Evolutionary conservation across 2,888 invertebrate species (phyloP).

Genomic region (Amblyteles armatorius): DNA sequence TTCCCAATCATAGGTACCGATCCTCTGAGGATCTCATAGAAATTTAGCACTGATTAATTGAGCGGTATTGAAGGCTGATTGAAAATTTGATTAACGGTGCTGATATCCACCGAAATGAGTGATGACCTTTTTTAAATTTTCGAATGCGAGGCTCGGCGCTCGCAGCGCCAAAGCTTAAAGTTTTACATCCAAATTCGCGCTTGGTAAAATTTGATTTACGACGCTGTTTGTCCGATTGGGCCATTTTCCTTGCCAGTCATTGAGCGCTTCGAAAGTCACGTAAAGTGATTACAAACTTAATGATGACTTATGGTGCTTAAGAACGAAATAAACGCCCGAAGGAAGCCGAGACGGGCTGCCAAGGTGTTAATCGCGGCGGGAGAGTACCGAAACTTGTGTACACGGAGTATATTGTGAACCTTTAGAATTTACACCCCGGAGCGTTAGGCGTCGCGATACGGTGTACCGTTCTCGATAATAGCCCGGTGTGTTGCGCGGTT

Average conservation of each 20-base stretch:
- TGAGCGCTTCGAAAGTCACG: neutral
- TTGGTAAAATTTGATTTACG: too few species aligned
- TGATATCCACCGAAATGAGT: too few species aligned
- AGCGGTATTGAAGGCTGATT: too few species aligned
- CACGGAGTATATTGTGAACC: slow-evolving; percentile 39
- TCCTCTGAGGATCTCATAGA: too few species aligned
- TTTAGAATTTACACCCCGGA: slow-evolving; percentile 51
- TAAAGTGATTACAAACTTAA: neutral
- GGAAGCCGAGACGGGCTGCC: slow-evolving; percentile 13
- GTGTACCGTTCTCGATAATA: slow-evolving; percentile 49
- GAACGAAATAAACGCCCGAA: neutral
- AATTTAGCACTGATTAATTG: too few species aligned
- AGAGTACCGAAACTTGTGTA: slow-evolving; percentile 19
- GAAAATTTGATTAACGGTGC: too few species aligned
- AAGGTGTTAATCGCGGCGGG: slow-evolving; percentile 3
- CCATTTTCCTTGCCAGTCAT: neutral
- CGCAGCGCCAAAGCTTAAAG: too few species aligned
- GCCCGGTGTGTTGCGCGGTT: slow-evolving; percentile 24
- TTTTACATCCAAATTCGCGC: too few species aligned
- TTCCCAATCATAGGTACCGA: too few species aligned
- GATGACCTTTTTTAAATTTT: too few species aligned
- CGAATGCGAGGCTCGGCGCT: too few species aligned
- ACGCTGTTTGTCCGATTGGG: too few species aligned
- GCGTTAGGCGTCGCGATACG: slow-evolving; percentile 31
- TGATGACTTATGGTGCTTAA: neutral